phyloP scores from a whole-genome alignment of 2,113 vertebrate species.

The Notiomystis cincta region DNA sequence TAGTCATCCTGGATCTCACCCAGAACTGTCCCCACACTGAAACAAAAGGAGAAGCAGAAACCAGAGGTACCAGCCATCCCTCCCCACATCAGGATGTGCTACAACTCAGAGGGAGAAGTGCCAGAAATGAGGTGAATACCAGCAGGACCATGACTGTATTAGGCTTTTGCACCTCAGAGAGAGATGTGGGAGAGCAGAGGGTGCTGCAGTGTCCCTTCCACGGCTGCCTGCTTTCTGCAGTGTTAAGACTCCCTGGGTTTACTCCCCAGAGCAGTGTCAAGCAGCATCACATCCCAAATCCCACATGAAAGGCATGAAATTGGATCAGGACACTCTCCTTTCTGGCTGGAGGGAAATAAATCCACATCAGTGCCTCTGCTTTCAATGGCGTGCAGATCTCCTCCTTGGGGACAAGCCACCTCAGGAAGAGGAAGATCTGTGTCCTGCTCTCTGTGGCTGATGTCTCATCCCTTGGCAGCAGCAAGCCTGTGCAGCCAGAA shows the following conservation, averaged over 20 bases:
- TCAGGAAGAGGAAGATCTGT: background rate
- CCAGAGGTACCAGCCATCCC: background rate
- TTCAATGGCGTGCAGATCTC: background rate
- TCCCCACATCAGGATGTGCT: background rate
- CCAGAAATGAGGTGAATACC: background rate
- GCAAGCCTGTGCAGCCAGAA: background rate
- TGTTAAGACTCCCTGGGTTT: background rate
- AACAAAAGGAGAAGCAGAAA: background rate
- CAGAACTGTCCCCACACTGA: background rate
- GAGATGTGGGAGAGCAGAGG: background rate
- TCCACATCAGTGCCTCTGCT: background rate
- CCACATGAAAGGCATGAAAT: background rate
- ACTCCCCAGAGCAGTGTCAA: background rate
- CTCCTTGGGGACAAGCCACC: background rate
- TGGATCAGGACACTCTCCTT: background rate
- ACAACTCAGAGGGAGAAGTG: background rate
- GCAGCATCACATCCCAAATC: background rate
- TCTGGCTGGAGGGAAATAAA: background rate
- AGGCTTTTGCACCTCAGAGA: background rate
- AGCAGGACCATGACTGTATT: background rate
- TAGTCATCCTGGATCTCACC: background rate
- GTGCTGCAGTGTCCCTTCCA: background rate
- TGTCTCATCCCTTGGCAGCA: background rate
- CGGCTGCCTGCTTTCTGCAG: background rate
- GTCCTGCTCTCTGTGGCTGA: background rate